These are phyloP conservation scores for Drosophila burlai DNA, from an alignment of 1,140 invertebrate genomes.

Conservation along the genomic window DNA sequence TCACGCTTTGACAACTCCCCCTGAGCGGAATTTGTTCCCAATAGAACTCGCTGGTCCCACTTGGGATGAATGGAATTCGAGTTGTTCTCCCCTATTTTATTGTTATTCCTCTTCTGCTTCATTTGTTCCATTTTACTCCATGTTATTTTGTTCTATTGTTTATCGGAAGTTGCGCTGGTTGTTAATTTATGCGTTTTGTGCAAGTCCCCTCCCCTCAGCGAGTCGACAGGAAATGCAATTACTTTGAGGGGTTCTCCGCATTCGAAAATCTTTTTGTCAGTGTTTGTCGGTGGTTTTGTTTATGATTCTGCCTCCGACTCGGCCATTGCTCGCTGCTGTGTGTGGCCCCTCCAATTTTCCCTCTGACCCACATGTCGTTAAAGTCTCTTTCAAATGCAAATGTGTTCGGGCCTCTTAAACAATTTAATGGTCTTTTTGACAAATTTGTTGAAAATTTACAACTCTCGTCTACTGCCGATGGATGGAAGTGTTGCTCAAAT, in stretches of 20 bases:
- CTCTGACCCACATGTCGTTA: slow-evolving; percentile 50
- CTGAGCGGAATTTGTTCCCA: slow-evolving; percentile 35
- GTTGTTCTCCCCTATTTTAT: slow-evolving; percentile 32
- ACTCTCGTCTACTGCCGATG: slow-evolving; percentile 32
- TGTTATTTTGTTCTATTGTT: slow-evolving; percentile 48
- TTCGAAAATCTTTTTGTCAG: slow-evolving; percentile 31
- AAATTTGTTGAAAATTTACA: slow-evolving; percentile 62
- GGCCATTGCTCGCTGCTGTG: slow-evolving; percentile 35
- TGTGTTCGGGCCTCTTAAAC: slow-evolving; percentile 25
- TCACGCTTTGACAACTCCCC: slow-evolving; percentile 45
- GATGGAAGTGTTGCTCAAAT: slow-evolving; percentile 38
- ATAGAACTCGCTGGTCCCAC: slow-evolving; percentile 32
- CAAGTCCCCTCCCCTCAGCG: slow-evolving; percentile 18
- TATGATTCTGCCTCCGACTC: slow-evolving; percentile 37
- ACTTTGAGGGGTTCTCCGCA: slow-evolving; percentile 42
- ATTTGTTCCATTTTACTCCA: slow-evolving; percentile 58
- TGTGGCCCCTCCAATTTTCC: slow-evolving; percentile 33
- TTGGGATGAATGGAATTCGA: slow-evolving; percentile 35
- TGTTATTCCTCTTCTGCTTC: slow-evolving; percentile 49
- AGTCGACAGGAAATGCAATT: slow-evolving; percentile 59
- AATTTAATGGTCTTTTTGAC: slow-evolving; percentile 53
- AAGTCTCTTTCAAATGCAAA: slow-evolving; percentile 39
- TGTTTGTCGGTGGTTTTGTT: slow-evolving; percentile 51
- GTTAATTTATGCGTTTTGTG: slow-evolving; percentile 61
- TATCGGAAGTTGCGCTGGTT: slow-evolving; percentile 54